Percentiles rank a stretch among this genome's conserved stretches.
Evolutionary conservation across 1,140 invertebrate genomes (phyloP).

Genomic region (Teleogryllus occipitalis): DNA sequence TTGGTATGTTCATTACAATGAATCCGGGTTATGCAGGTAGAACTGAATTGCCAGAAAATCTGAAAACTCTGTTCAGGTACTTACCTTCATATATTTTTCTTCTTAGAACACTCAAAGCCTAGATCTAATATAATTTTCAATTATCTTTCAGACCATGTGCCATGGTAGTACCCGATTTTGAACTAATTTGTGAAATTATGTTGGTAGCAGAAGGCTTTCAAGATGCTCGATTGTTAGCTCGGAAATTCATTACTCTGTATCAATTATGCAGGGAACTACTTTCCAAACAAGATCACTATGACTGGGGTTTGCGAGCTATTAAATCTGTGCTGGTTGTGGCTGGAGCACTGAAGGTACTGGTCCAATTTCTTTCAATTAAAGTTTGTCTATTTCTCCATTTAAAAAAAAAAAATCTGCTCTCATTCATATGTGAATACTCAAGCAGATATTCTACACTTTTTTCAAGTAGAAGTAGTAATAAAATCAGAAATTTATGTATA

Average conservation of each 20-base stretch:
- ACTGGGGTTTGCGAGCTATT: conserved; percentile 88
- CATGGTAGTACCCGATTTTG: conserved; percentile 91
- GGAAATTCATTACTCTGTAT: conserved; percentile 88
- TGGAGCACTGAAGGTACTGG: conserved; percentile 59
- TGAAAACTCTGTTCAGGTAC: conserved; percentile 59
- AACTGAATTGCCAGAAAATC: conserved; percentile 76
- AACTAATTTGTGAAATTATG: conserved; percentile 90
- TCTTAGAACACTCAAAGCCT: no score
- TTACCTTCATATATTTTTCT: not conserved
- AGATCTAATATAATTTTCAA: not conserved
- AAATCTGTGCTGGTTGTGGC: conserved; percentile 89
- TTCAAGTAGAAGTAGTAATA: not conserved
- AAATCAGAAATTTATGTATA: not conserved
- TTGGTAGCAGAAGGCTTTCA: conserved; percentile 87
- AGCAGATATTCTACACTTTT: not conserved
- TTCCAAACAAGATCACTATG: conserved; percentile 91
- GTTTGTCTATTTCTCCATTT: not conserved
- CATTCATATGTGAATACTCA: not conserved
- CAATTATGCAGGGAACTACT: conserved; percentile 77
- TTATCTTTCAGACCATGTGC: conserved; percentile 67
- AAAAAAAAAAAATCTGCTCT: not conserved
- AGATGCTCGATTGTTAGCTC: conserved; percentile 73
- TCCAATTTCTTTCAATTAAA: not conserved
- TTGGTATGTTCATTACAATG: conserved; percentile 93
- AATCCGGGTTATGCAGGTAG: conserved; percentile 85